These are phyloP conservation scores for Zele albiditarsus DNA, from an alignment of 2,888 invertebrate species.

Conservation along the genomic window DNA sequence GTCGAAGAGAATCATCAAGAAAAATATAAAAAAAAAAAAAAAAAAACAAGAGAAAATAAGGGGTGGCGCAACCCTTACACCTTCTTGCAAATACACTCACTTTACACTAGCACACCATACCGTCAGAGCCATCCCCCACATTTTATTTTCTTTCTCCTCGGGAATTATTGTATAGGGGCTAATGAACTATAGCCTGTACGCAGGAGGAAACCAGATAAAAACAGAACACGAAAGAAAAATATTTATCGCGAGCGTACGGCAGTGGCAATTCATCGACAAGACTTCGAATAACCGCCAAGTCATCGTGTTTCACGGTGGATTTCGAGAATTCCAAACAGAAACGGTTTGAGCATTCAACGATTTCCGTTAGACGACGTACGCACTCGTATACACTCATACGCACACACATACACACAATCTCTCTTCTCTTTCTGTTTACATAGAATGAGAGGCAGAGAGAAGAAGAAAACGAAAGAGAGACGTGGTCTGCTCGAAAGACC, in stretches of 20 bases:
- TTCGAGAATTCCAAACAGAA: constrained; percentile 27
- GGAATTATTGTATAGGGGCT: constrained; percentile 2
- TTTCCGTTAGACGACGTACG: constrained; percentile 13
- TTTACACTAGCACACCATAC: no score
- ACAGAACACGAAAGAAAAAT: constrained; percentile 7
- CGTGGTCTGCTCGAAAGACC: constrained; percentile 20
- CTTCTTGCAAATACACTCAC: neutral
- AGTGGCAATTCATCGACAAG: neutral
- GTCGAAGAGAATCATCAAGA: neutral
- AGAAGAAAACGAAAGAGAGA: neutral
- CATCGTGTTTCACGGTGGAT: constrained; percentile 29
- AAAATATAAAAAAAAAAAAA: neutral
- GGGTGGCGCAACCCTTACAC: neutral
- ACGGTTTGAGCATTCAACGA: constrained; percentile 16
- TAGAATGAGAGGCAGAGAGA: neutral
- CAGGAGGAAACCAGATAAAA: constrained; percentile 3
- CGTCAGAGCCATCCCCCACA: neutral
- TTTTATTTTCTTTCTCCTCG: neutral
- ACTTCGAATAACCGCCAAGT: neutral
- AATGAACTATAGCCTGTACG: constrained; percentile 10
- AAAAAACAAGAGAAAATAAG: no score
- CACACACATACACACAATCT: neutral
- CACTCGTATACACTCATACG: neutral
- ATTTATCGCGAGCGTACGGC: neutral
- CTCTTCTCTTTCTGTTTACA: neutral